phyloP scores from a whole-genome alignment of 2,888 invertebrate species.

The Neoitamus cyanurus region DNA sequence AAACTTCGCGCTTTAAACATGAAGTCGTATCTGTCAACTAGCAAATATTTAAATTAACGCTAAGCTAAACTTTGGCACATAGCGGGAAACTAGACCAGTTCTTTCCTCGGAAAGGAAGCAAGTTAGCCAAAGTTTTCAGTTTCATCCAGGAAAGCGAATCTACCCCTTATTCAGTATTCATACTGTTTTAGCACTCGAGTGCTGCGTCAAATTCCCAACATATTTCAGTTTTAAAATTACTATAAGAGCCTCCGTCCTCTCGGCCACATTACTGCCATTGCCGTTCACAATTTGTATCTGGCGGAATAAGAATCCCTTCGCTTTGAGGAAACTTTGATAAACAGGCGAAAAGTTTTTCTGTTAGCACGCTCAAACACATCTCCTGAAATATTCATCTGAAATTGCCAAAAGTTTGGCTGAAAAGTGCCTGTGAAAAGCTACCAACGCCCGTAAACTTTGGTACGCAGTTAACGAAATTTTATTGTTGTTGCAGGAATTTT shows the following conservation, averaged over 20 bases:
- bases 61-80: neutral
- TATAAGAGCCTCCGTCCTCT: neutral
- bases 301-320: neutral
- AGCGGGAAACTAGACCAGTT: neutral
- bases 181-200: neutral
- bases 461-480: slow-evolving; percentile 26
- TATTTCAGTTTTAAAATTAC: neutral
- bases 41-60: too few species aligned
- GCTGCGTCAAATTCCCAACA: neutral
- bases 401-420: slow-evolving; percentile 31
- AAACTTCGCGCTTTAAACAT: too few species aligned
- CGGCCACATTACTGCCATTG: neutral
- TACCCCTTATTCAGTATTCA: neutral
- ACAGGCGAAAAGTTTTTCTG: slow-evolving; percentile 37
- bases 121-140: neutral
- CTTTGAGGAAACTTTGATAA: slow-evolving; percentile 30
- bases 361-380: slow-evolving; percentile 23
- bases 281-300: neutral
- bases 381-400: slow-evolving; percentile 28
- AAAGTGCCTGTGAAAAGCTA: slow-evolving; percentile 34
- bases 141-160: neutral
- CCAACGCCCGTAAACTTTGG: slow-evolving; percentile 17
- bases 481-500: slow-evolving; percentile 24
- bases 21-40: too few species aligned
- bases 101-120: neutral